These are phyloP conservation scores for Rhynchonycteris naso DNA, from an alignment of 2,797 vertebrate genomes.

Conservation along the genomic window DNA sequence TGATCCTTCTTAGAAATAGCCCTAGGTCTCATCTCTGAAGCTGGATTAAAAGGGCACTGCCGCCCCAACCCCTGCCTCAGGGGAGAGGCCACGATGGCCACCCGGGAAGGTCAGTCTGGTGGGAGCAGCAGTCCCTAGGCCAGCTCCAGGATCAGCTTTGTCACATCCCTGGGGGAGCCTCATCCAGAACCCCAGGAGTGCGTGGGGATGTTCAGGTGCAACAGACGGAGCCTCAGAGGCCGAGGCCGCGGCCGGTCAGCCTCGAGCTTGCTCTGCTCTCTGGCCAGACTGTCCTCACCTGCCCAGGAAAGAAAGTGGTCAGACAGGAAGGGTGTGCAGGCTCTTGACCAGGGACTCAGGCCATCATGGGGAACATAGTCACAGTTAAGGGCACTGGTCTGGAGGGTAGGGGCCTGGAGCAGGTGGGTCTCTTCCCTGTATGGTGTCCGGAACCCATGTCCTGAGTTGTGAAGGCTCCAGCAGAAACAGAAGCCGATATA, in stretches of 20 bases:
- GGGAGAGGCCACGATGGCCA: fast-evolving
- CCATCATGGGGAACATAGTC: not conserved
- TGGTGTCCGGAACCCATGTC: slow-evolving; percentile 3
- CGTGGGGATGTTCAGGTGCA: not conserved
- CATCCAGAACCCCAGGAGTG: not conserved
- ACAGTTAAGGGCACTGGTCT: not conserved
- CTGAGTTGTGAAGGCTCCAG: slow-evolving; percentile 89
- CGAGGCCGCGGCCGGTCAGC: fast-evolving
- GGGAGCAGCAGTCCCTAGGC: not conserved
- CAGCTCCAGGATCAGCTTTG: not conserved
- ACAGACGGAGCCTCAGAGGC: not conserved
- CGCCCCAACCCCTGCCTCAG: too few relatives aligned
- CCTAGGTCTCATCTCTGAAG: too few relatives aligned
- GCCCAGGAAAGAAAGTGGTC: not conserved
- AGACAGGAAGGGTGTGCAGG: not conserved
- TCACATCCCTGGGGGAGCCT: not conserved
- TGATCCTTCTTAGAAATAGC: too few relatives aligned
- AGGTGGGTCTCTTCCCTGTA: not conserved
- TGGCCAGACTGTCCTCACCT: fast-evolving
- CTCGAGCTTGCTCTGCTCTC: not conserved
- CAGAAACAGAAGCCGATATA: slow-evolving; percentile 89
- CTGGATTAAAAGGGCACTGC: not conserved
- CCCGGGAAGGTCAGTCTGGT: not conserved
- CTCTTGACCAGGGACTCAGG: not conserved
- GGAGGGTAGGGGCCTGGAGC: too few relatives aligned